Evolutionary conservation across 2,888 invertebrate species (phyloP).

Genomic region (Scaptodrosophila latifasciaeformis): DNA sequence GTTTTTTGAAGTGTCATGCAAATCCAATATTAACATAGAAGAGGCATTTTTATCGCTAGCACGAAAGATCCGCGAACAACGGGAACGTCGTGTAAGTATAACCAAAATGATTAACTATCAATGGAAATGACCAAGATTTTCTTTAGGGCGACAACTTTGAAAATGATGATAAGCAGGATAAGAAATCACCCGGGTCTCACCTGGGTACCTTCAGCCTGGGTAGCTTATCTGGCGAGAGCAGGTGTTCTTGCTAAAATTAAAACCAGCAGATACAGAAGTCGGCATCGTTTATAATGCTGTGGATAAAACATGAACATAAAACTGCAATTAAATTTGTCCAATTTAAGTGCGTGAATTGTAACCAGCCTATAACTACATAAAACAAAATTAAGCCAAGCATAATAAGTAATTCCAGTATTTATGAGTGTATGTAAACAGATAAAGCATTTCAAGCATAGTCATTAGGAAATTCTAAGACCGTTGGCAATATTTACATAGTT

Average conservation of each 20-base stretch:
- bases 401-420: slow-evolving; percentile 14
- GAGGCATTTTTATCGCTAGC: slow-evolving; percentile 88
- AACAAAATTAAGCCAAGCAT: slow-evolving; percentile 16
- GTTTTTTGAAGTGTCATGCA: slow-evolving; percentile 91
- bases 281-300: too few relatives aligned
- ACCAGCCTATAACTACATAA: slow-evolving; percentile 47
- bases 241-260: slow-evolving; percentile 75
- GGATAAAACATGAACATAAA: too few relatives aligned
- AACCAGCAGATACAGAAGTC: too few relatives aligned
- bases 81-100: slow-evolving; percentile 82
- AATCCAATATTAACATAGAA: slow-evolving; percentile 89
- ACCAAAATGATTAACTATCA: too few relatives aligned
- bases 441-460: slow-evolving; percentile 64
- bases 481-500: too few relatives aligned
- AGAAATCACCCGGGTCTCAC: slow-evolving; percentile 74
- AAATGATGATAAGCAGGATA: slow-evolving; percentile 74
- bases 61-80: slow-evolving; percentile 87
- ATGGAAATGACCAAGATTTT: too few relatives aligned
- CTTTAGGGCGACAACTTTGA: slow-evolving; percentile 75
- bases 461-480: slow-evolving; percentile 61
- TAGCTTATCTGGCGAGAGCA: slow-evolving; percentile 72
- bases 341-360: too few relatives aligned
- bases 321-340: too few relatives aligned
- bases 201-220: slow-evolving; percentile 74
- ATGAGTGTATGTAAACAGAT: slow-evolving; percentile 48